Base-by-base conservation (phyloP, 2,113 vertebrate genomes). In the Prinia subflava region DNA sequence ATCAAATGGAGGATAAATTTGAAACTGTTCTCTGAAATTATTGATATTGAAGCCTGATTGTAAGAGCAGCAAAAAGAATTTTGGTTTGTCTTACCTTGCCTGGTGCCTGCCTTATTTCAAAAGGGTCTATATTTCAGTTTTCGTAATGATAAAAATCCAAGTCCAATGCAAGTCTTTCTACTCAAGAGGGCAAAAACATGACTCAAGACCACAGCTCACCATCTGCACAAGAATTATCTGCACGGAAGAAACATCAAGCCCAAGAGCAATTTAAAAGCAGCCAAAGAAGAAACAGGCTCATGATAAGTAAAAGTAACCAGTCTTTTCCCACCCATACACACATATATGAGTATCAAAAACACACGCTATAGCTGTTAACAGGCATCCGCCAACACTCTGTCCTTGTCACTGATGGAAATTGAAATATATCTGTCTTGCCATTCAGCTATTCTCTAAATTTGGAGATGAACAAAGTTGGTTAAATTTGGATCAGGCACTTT, bases 351-450 rank as follows among this genome's bases (percentile, higher is more conserved):
- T 83, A 95, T 49, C 71, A 81, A 86, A 93, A 90, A 0, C 79
- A 94, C 63, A 95, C 5, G 0, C 70, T 39, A 3, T 65, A 93
- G 76, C 68, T 94, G 92, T 35, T 96, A 93, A 93, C 91, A 95
- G 91, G 87, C 75, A 91, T 47, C 92, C 56, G 18, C 95, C 93
- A 97, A 96, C 96, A 88, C 82, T 70, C 71, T 92, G 87, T 97
- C 95, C 84, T 88, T 95, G 94, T 86, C 78, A 83, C 84, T 80
- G 92, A 86, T 77, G 83, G 67, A 85, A 95, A 92, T 11, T 12
- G 55, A 93, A 96, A 93, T 73, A 67, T 44, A 87, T 88, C 67
- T 91, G 59, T 67, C 83, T 86, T 93, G 94, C 85, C 93, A 92
- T 94, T 96, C 85, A 88, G 85, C 79, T 95, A 44, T 62, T 91